Percentiles rank a stretch among this genome's conserved stretches.
These are phyloP conservation scores for Uromys caudimaculatus DNA, from an alignment of 2,797 vertebrate species.

Conservation along the genomic window DNA sequence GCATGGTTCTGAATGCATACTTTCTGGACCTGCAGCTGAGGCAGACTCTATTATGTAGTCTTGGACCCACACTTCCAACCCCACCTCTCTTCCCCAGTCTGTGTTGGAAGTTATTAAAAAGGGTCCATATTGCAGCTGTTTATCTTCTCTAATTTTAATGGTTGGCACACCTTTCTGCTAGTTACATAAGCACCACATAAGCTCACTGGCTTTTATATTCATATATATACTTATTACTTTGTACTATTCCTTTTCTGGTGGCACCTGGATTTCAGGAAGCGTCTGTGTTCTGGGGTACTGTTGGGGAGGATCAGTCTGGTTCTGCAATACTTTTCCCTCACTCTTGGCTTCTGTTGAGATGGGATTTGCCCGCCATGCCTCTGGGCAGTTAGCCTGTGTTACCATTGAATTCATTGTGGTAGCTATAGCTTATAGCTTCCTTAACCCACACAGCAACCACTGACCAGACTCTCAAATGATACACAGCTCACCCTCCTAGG, in stretches of 20 bases:
- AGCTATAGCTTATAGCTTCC: background rate
- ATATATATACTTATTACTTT: background rate
- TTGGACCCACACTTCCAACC: background rate
- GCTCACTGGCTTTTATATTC: background rate
- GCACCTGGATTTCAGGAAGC: background rate
- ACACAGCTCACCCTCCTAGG: background rate
- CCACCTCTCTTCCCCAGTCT: background rate
- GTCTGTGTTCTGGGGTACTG: background rate
- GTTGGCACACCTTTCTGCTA: background rate
- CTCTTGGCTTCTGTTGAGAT: background rate
- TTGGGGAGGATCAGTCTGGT: background rate
- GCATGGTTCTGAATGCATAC: background rate
- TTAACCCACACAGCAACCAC: background rate
- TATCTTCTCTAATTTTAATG: background rate
- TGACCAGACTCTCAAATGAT: background rate
- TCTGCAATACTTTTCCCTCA: background rate
- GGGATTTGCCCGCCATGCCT: background rate
- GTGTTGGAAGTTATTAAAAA: background rate
- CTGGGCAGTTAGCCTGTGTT: background rate
- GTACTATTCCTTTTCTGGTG: background rate
- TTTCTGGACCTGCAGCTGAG: background rate
- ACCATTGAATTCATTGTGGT: background rate
- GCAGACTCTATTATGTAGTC: background rate
- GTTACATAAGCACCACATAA: background rate
- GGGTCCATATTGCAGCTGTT: background rate